These are phyloP conservation scores for Eubasilissa regina DNA, from an alignment of 1,140 invertebrate genomes.

Conservation along the genomic window DNA sequence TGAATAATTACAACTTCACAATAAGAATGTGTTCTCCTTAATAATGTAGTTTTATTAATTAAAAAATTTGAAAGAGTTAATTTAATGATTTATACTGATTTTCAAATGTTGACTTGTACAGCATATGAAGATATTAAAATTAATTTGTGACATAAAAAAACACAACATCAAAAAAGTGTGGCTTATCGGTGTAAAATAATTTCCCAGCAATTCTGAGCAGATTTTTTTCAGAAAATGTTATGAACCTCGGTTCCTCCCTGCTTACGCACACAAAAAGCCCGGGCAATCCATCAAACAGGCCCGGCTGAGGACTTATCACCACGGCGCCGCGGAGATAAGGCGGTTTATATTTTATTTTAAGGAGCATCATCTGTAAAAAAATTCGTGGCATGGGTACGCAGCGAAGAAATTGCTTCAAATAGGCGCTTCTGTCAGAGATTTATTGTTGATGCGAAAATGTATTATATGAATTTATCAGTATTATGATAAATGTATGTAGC, in stretches of 20 bases:
- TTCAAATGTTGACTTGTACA: no score
- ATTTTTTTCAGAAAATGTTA: slow-evolving; percentile 21
- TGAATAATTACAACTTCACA: no score
- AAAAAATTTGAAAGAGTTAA: no score
- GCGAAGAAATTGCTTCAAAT: slow-evolving; percentile 45
- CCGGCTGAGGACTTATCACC: slow-evolving; percentile 34
- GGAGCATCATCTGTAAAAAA: slow-evolving; percentile 43
- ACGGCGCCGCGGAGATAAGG: slow-evolving; percentile 28
- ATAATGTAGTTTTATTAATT: no score
- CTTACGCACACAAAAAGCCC: slow-evolving; percentile 30
- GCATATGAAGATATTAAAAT: no score
- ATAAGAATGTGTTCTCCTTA: no score
- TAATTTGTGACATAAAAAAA: no score
- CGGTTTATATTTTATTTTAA: slow-evolving; percentile 47
- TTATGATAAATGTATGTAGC: slow-evolving; percentile 40
- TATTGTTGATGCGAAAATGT: slow-evolving; percentile 46
- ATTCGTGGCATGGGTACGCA: slow-evolving; percentile 11
- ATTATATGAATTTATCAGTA: slow-evolving; percentile 47
- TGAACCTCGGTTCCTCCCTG: slow-evolving; percentile 25
- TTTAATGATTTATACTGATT: no score
- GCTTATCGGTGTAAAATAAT: slow-evolving; percentile 2
- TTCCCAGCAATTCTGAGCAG: slow-evolving; percentile 8
- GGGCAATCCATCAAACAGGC: slow-evolving; percentile 25
- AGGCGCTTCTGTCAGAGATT: slow-evolving; percentile 42
- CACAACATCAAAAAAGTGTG: slow-evolving; percentile 3